Evolutionary conservation across 2,797 vertebrate species (phyloP).

Genomic region (Aplochiton taeniatus): DNA sequence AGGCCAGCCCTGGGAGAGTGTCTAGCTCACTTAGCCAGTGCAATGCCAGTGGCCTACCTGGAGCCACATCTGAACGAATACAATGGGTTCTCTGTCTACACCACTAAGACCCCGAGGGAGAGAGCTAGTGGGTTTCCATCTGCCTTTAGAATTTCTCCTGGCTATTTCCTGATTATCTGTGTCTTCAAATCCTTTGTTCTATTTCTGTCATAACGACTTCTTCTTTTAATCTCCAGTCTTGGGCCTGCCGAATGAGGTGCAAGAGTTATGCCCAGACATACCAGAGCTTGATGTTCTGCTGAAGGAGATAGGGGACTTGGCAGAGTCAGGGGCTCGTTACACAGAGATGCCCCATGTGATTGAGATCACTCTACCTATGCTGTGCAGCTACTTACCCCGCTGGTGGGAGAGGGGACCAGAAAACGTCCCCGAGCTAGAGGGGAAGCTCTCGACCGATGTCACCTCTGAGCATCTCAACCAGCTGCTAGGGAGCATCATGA

Average conservation of each 20-base stretch:
- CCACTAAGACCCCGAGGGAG: conserved; percentile 91
- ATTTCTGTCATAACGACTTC: too few species aligned
- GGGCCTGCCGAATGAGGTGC: conserved; percentile 88
- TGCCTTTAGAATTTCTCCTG: not conserved
- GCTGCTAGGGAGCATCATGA: conserved; percentile 92
- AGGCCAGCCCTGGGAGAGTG: conserved; percentile 92
- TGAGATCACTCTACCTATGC: conserved; percentile 93
- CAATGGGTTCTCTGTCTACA: conserved; percentile 92
- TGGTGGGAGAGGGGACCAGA: conserved; percentile 93
- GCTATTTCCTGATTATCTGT: not conserved
- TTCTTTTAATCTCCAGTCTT: conserved; percentile 74
- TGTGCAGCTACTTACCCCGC: conserved; percentile 93
- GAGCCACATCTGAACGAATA: conserved; percentile 88
- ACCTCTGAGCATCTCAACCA: conserved; percentile 92
- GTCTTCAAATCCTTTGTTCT: not conserved
- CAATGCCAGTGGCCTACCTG: conserved; percentile 92
- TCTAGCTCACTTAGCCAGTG: conserved; percentile 88
- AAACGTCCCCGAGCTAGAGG: conserved; percentile 75
- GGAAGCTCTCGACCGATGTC: conserved; percentile 81
- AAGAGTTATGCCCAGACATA: conserved; percentile 92
- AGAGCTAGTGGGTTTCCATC: conserved; percentile 83
- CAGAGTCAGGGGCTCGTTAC: conserved; percentile 92
- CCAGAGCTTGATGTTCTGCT: conserved; percentile 85
- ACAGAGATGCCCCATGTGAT: conserved; percentile 98
- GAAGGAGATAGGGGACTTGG: conserved; percentile 88